Conservation (phyloP, 2,113 vertebrate species). For the Cochlearius cochlearius region DNA sequence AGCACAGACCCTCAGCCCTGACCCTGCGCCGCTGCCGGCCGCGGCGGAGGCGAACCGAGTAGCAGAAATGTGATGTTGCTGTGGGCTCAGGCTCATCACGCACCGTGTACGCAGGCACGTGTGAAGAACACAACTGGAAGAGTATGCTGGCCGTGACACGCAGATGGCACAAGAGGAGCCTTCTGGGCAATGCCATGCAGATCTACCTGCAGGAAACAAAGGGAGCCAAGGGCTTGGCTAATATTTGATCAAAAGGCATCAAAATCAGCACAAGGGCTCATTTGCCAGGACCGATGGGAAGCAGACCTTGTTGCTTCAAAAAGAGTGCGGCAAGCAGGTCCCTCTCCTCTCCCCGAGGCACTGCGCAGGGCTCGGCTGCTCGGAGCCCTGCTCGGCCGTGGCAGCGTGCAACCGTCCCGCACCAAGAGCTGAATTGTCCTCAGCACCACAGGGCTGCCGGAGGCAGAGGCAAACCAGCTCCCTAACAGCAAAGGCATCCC, state of each 20-base stretch:
- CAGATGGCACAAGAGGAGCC: accelerated
- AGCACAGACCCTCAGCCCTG: background rate
- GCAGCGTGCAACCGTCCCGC: background rate
- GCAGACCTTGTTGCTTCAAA: no score
- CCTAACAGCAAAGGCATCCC: background rate
- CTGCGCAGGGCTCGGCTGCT: accelerated
- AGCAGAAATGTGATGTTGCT: background rate
- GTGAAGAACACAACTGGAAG: background rate
- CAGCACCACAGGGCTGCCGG: constrained; percentile 38
- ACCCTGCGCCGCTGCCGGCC: background rate
- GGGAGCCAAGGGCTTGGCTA: background rate
- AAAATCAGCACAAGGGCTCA: background rate
- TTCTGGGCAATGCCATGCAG: background rate
- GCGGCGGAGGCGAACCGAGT: background rate
- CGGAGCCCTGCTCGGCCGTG: accelerated
- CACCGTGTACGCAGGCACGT: accelerated
- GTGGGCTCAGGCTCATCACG: background rate
- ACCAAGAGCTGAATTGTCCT: constrained; percentile 46
- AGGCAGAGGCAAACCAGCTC: constrained; percentile 43
- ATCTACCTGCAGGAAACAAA: background rate
- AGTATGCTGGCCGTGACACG: accelerated
- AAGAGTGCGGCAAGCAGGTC: background rate
- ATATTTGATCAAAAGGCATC: background rate
- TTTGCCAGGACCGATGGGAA: background rate
- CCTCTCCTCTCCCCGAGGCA: background rate